Evolutionary conservation across 35 echinoderm and acorn worm genomes (phyloP).

Genomic region (Lytechinus pictus): DNA sequence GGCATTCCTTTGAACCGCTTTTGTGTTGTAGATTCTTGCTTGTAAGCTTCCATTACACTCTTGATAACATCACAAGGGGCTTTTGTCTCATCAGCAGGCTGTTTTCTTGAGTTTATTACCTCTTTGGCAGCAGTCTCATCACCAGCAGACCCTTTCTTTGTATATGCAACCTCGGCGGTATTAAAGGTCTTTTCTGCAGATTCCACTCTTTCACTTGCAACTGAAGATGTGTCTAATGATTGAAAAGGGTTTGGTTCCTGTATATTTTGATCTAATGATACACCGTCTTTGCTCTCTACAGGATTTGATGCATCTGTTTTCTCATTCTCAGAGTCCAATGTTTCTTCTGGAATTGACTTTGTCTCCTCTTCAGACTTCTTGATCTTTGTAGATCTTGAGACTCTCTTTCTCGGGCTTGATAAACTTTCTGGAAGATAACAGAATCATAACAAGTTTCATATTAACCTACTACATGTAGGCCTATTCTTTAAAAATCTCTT

Average conservation of each 20-base stretch:
- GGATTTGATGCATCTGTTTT: background rate
- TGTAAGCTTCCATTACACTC: slow-evolving; percentile 20
- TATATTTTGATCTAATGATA: background rate
- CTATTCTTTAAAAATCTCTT: too few species aligned
- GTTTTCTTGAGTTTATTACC: background rate
- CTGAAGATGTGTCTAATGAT: background rate
- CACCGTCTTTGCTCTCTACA: background rate
- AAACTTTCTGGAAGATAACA: background rate
- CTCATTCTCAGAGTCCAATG: background rate
- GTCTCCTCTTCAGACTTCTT: background rate
- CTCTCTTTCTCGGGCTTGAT: background rate
- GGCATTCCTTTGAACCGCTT: slow-evolving; percentile 6
- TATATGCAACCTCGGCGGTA: too few species aligned
- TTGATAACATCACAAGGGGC: background rate
- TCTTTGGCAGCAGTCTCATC: background rate
- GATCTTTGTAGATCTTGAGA: background rate
- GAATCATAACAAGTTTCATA: too few species aligned
- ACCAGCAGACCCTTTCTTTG: background rate
- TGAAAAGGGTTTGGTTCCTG: background rate
- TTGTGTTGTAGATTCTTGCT: background rate
- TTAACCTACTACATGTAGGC: too few species aligned
- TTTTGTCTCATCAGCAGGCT: background rate
- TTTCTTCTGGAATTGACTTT: background rate
- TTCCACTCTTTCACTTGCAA: background rate
- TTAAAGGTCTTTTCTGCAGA: background rate